Evolutionary conservation across 2,888 invertebrate genomes (phyloP), one percentile per base, ranked within the genome.

Genomic region (Ptychoptera contaminata): DNA sequence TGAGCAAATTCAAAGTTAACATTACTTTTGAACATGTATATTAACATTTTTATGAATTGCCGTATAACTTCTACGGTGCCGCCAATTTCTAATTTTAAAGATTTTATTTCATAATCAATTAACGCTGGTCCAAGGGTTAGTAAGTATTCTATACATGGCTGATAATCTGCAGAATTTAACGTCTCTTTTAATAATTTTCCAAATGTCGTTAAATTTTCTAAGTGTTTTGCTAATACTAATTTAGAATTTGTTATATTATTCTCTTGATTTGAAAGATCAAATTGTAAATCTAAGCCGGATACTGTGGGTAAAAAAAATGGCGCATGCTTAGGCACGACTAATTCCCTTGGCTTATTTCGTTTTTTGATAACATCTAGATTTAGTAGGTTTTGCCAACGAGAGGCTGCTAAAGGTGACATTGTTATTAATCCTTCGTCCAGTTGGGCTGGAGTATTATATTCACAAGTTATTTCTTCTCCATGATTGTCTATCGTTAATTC

Each of bases 251-350:
- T 59, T 16, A 60, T 54, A 12, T 60, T 58, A 2, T 64, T 54
- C 10, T 58, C 60, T 6, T 50, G 46, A 45, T 70, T 64, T 4
- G 71, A 68, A 2, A 83, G 60, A 59, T 85, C 86, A 61, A 96
- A 96, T 59, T 82, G 79, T 7, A 88, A 65, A 53, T 85, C 79
- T 14, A 92, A 67, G 1, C 86, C 82, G 0, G 88, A 76, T 45
- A 93, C 72, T 0, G 94, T 93, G 0, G 96, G 93, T 42, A 97
- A 68, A 61, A 98, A 97, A 69, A 98, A 98, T 0, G 97, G 97
- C 0, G 93, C 96, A 1, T 82, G 76, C 64, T 88, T 87, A 0
- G 87, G 82, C 2, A 75, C 74, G 0, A 83, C 74, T 0, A 86
- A 77, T 42, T 81, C 79, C 62, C 80, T 87, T 0, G 96, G 93